Base-by-base conservation (phyloP, 2,888 invertebrate genomes). In the Catotricha subobsoleta region DNA sequence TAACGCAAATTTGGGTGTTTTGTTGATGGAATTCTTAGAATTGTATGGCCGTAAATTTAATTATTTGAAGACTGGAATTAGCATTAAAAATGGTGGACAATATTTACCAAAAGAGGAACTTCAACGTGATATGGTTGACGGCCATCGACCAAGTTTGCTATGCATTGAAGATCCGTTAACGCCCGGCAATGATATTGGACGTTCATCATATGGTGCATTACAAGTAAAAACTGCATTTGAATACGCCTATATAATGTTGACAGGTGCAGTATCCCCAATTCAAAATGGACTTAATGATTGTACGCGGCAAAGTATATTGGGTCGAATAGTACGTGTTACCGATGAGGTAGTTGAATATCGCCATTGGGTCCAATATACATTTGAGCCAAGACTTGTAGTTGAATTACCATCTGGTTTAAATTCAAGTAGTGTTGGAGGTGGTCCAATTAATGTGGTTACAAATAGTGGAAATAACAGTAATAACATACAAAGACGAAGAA, bases 121-220 rank as follows among this genome's bases (percentile, higher is more conserved):
- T 58, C 86, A 87, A 62, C 74, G 81, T 60, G 87, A 90, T 54
- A 90, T 94, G 88, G 78, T 83, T 50, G 88, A 90, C 62, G 92
- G 92, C 1, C 88, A 92, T 64, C 71, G 92, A 37, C 90, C 90
- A 18, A 91, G 94, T 47, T 67, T 95, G 57, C 68, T 98, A 48
- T 95, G 94, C 59, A 95, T 98, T 52, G 95, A 97, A 67, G 98
- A 98, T 68, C 98, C 98, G 18, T 71, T 98, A 33, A 87, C 88
- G 46, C 76, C 90, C 13, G 91, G 83, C 48, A 98, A 98, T 64
- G 97, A 97, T 63, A 95, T 98, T 59, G 97, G 97, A 8, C 77
- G 94, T 51, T 92, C 92, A 60, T 94, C 94, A 54, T 95, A 94
- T 64, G 94, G 63, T 13, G 63, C 62, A 30, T 50, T 66, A 29